Evolutionary conservation across 2,888 invertebrate genomes (phyloP), one percentile per base, ranked within the genome.

Genomic region (Leptopilina myrica): DNA sequence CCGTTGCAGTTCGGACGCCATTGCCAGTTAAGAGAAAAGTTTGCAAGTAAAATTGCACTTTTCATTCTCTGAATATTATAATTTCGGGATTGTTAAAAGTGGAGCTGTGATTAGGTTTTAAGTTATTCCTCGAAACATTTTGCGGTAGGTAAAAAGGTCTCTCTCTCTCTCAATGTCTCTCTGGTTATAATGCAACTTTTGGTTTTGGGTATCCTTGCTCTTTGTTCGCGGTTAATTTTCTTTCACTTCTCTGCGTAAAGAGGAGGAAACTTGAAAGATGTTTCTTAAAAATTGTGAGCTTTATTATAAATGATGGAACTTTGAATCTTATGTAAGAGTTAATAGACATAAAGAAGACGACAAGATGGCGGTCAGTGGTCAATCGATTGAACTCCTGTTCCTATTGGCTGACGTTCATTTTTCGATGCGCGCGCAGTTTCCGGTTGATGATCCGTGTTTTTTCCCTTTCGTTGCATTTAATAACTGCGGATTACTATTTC

Each of bases 151-250:
- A 73, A 53, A 73, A 53, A 33, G 33, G 15, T 26, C 26, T 11
- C 20, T 20, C 20, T 20, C 1, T 20, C 20, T 9, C 4, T n/a
- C n/a, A n/a, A 53, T n/a, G 53, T 33, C 56, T 14, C 56, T 33
- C 14, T 56, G 33, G 56, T 73, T 73, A 40, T 73, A 40, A 73
- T 59, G 73, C 53, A 56, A 73, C 33, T 59, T 73, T 73, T 73
- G 56, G 73, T 73, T 40, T 73, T 73, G 56, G 73, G 53, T 40
- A 53, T 8, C 15, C 5, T 53, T 26, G 11, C 15, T 15, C 49
- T 4, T 56, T 14, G 20, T 20, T 53, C n/a, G 53, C 14, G n/a
- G 26, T 33, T 1, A 33, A 40, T 33, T 56, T 49, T 49, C 11
- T 11, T 11, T 49, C 49, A 11, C 11, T 49, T 49, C 11, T 49